Base-by-base conservation (phyloP, 2,888 invertebrate species). In the Cetonia aurata region DNA sequence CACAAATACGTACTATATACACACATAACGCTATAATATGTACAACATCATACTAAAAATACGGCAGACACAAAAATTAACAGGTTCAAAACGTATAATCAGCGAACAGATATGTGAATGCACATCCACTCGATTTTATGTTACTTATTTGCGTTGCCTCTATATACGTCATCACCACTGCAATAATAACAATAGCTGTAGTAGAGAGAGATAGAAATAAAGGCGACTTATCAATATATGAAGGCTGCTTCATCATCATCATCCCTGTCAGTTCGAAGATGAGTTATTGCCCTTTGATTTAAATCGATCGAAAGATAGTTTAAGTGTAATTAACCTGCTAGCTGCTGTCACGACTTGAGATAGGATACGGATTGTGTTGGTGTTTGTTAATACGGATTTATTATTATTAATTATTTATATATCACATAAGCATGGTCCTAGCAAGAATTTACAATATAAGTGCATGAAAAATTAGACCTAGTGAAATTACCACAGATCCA, bases 261-360 rank as follows among this genome's bases (percentile, higher is more conserved):
- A 65, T 65, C 46, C 37, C 62, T 65, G 37, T 65, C 50, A 65
- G 37, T 10, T 42, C 41, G 37, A 50, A 50, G 62, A 65, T 41
- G 62, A 65, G 50, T 65, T 65, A 65, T 65, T 37, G 37, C 37
- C 33, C 37, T 65, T 50, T 50, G 62, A 50, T 65, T 65, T 65
- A 50, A 65, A 50, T 65, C 62, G 50, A 65, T 65, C 62, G 37
- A 50, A 65, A 65, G 50, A 65, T 65, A 65, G 33, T 48, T 65
- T 50, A 65, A 17, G 50, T 50, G 46, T 65, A 65, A 65, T 65
- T 50, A 37, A 65, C 48, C 50, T 57, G 19, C 57, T 57, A 41
- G 19, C 57, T 57, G 57, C 48, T 48, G 48, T 17, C 48, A 48
- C 48, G 37, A 37, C 10, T 10, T 37, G 37, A 37, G 37, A 37